A percentile compares a stretch with the other conserved stretches of the same genome.
Evolutionary conservation across 2,113 vertebrate species (phyloP).

Genomic region (Brachirus orientalis): DNA sequence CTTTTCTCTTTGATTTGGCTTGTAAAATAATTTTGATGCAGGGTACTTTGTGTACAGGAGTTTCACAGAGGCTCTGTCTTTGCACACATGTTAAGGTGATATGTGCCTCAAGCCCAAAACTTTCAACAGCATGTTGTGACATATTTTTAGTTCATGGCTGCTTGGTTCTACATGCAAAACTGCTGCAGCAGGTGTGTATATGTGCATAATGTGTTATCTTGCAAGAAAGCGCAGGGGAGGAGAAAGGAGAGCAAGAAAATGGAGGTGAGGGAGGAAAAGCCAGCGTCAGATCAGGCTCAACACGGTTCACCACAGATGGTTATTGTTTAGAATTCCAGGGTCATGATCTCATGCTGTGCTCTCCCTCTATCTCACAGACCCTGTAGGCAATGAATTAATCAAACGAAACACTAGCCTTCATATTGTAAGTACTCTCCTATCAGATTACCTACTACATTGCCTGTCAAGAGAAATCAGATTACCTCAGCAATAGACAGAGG

Average conservation of each 20-base stretch:
- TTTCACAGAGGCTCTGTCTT: constrained; percentile 27
- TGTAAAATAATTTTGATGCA: constrained; percentile 6
- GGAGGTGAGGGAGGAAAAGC: constrained; percentile 66
- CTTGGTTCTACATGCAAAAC: constrained; percentile 35
- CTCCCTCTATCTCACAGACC: constrained; percentile 72
- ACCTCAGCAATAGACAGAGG: constrained; percentile 66
- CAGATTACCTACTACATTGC: constrained; percentile 62
- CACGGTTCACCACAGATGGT: constrained; percentile 92
- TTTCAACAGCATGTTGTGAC: constrained; percentile 53
- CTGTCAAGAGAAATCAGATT: constrained; percentile 68
- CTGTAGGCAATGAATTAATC: constrained; percentile 84
- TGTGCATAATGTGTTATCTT: constrained; percentile 36
- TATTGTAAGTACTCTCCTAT: constrained; percentile 82
- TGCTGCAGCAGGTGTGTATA: constrained; percentile 60
- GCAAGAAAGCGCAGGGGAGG: constrained; percentile 9
- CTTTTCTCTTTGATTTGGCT: constrained; percentile 19
- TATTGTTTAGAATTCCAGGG: constrained; percentile 95
- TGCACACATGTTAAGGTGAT: constrained; percentile 49
- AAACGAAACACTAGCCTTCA: constrained; percentile 78
- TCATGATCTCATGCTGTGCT: constrained; percentile 88
- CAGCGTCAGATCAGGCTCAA: constrained; percentile 59
- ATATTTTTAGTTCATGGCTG: constrained; percentile 56
- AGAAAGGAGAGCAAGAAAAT: constrained; percentile 47
- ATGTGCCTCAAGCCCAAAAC: constrained; percentile 32
- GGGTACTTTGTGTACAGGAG: background rate